Percentiles rank a stretch among this genome's conserved stretches.
Conservation (phyloP, 1,140 invertebrate species). For the Physella acuta region DNA sequence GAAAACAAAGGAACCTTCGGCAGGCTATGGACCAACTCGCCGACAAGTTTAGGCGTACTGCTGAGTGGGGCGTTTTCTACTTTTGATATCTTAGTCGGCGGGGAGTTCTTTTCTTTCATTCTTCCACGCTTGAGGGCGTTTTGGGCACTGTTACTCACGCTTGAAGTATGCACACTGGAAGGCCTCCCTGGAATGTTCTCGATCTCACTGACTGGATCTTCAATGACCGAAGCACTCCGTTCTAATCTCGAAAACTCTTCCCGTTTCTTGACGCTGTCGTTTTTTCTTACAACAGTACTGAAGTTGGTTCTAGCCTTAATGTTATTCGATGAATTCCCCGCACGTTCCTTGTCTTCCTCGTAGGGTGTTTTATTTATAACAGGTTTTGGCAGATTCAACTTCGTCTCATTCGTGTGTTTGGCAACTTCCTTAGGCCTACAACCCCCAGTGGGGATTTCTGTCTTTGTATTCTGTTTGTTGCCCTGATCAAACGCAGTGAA, state of each 20-base stretch:
- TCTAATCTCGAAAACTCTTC: no score
- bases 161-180: neutral
- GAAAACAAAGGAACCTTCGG: constrained; percentile 19
- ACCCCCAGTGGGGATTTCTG: neutral
- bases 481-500: neutral
- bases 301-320: neutral
- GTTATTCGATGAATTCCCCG: neutral
- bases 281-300: neutral
- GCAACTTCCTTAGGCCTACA: neutral
- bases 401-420: neutral
- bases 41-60: neutral
- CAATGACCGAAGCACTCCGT: neutral
- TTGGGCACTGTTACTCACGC: neutral
- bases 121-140: constrained; percentile 3
- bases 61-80: neutral
- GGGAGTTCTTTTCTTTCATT: constrained; percentile 10
- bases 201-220: neutral
- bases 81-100: constrained; percentile 17
- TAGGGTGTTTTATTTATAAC: no score
- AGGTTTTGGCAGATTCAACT: neutral
- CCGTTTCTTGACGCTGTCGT: neutral
- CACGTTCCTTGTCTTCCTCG: neutral
- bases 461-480: neutral
- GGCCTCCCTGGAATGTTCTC: neutral
- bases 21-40: neutral